Evolutionary conservation across 2,113 vertebrate genomes (phyloP).

Genomic region (Chitala chitala): DNA sequence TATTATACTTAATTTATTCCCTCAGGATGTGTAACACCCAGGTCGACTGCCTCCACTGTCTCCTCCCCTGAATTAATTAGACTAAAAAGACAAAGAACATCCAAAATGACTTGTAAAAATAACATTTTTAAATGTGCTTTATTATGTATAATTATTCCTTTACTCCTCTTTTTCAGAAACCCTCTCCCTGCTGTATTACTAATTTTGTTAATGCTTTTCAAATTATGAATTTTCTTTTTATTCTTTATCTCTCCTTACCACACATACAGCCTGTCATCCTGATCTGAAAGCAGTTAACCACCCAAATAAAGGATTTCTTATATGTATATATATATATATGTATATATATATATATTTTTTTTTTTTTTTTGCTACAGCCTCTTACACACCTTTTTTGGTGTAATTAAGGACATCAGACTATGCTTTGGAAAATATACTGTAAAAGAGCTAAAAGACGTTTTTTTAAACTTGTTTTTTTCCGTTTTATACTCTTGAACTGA

Average conservation of each 20-base stretch:
- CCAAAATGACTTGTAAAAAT: conserved; percentile 8
- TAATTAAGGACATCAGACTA: too few relatives aligned
- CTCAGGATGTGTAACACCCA: not conserved
- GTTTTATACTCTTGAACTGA: too few relatives aligned
- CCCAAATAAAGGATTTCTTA: too few relatives aligned
- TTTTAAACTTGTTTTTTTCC: too few relatives aligned
- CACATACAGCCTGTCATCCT: too few relatives aligned
- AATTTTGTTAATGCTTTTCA: not conserved
- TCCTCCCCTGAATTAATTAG: conserved; percentile 11
- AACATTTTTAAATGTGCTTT: conserved; percentile 8
- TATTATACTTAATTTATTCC: conserved; percentile 19
- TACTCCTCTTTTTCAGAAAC: not conserved
- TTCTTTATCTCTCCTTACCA: not conserved
- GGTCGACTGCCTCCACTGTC: not conserved
- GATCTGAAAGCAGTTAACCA: too few relatives aligned
- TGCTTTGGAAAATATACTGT: too few relatives aligned
- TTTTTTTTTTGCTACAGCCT: too few relatives aligned
- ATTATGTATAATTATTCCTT: not conserved
- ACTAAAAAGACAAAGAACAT: conserved; percentile 13
- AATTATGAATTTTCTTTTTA: not conserved
- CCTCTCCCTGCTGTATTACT: not conserved
- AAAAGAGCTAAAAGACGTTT: too few relatives aligned
- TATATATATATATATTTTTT: too few relatives aligned
- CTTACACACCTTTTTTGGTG: too few relatives aligned
- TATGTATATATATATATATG: too few relatives aligned